A percentile compares a stretch with the other conserved stretches of the same genome.
Evolutionary conservation across 2,888 invertebrate species (phyloP).

Genomic region (Miltochrista miniata): DNA sequence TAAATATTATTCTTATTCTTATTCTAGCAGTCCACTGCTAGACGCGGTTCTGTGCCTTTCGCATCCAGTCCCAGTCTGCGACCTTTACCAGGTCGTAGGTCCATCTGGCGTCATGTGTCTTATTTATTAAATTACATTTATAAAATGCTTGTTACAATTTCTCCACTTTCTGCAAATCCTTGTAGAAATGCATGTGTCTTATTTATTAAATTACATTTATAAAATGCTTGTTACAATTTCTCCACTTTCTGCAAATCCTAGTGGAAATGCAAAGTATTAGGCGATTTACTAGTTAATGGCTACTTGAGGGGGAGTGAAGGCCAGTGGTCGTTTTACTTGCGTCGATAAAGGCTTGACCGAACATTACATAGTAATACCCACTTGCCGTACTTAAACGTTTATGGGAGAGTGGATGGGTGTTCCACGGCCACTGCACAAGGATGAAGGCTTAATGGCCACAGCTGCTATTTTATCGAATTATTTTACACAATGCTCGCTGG

Average conservation of each 20-base stretch:
- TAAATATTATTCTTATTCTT: no score
- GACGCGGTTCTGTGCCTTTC: no score
- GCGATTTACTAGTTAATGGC: slow-evolving; percentile 15
- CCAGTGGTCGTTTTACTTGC: slow-evolving; percentile 19
- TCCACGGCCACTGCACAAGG: not conserved
- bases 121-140: no score
- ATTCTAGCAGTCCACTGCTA: no score
- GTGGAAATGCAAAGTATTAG: slow-evolving; percentile 14
- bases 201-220: no score
- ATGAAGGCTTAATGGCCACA: not conserved
- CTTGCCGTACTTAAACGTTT: slow-evolving; percentile 8
- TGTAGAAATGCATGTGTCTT: slow-evolving; percentile 2
- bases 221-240: no score
- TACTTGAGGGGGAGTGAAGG: slow-evolving; percentile 5
- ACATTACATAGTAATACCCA: slow-evolving; percentile 6
- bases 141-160: no score
- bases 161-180: slow-evolving; percentile 4
- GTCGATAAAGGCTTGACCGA: slow-evolving; percentile 11
- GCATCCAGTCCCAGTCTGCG: no score
- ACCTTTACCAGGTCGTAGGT: no score
- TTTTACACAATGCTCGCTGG: no score
- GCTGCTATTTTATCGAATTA: no score
- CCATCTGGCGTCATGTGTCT: no score
- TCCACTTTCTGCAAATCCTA: slow-evolving; percentile 6
- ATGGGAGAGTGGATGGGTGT: not conserved